Evolutionary conservation across 2,797 vertebrate species (phyloP).

Genomic region (Falco columbarius): DNA sequence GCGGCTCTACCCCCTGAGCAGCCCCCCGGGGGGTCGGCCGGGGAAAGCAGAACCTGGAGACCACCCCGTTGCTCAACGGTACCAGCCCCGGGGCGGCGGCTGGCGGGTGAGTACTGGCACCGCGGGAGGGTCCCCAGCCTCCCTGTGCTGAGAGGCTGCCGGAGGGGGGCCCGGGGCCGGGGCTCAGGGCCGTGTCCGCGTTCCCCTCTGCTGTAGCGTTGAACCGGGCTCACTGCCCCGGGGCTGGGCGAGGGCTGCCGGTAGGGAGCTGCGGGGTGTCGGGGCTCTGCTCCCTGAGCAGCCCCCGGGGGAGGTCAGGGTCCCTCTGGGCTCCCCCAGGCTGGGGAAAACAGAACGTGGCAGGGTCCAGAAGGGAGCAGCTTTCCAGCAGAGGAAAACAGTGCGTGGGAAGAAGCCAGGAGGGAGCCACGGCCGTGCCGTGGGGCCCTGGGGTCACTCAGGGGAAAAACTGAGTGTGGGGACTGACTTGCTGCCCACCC

Average conservation of each 20-base stretch:
- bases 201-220: rapidly evolving
- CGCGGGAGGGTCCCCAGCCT: neutral
- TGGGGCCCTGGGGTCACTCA: neutral
- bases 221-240: neutral
- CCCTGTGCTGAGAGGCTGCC: no score
- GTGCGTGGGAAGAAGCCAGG: rapidly evolving
- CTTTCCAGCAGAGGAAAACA: no score
- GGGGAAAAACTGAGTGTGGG: neutral
- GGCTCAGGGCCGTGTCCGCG: neutral
- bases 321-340: neutral
- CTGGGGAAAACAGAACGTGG: neutral
- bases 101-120: conserved; percentile 51
- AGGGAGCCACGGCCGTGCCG: neutral
- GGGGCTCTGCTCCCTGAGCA: neutral
- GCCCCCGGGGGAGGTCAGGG: neutral
- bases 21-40: neutral
- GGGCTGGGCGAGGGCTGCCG: neutral
- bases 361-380: neutral
- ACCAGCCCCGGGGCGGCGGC: conserved; percentile 63
- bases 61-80: conserved; percentile 90
- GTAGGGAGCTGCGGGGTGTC: neutral
- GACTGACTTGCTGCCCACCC: neutral
- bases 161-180: no score
- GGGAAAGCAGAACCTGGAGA: conserved; percentile 60
- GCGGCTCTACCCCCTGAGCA: neutral